Evolutionary conservation across 1,140 invertebrate genomes (phyloP), one percentile per base, ranked within the genome.

Genomic region (Drosophila biarmipes): DNA sequence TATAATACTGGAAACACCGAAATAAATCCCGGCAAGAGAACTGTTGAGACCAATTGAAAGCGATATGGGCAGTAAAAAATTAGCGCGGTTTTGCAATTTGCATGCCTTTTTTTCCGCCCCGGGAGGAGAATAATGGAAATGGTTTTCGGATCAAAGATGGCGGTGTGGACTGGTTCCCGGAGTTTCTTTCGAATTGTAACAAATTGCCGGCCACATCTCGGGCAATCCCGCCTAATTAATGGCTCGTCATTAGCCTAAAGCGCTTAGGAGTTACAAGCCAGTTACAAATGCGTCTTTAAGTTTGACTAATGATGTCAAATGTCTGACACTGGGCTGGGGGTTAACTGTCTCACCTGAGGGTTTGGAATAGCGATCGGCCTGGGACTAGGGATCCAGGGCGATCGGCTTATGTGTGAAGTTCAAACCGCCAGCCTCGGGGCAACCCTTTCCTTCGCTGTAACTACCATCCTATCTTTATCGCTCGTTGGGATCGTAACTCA

Each of bases 41-140:
- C 69, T 55, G 63, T 69, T 71, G 15, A 40, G 8, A 49, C 21
- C 53, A 68, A 75, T 38, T 89, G 84, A 89, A 84, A 89, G 69
- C 69, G 80, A 89, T 89, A 90, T 79, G 67, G 42, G 42, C n/a
- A 48, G 4, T 35, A 43, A 72, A 78, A 85, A 89, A 89, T 90
- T 89, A 84, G 84, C 84, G 84, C 84, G 84, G 84, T 89, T 89
- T 89, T 80, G 84, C 84, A 87, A 87, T 87, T 87, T 87, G 84
- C 84, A 85, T 80, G 81, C 61, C 45, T 49, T 34, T 49, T 48
- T 48, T 27, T 27, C 10, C 3, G 12, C n/a, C 3, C 14, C 19
- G 12, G 3, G 31, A 5, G n/a, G 40, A 61, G 56, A 63, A 79
- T 56, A 49, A 61, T 53, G 45, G 46, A 57, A 56, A 74, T 66